Evolutionary conservation across 2,113 vertebrate species (phyloP), one percentile per base, ranked within the genome.

Genomic region (Pangasianodon hypophthalmus): DNA sequence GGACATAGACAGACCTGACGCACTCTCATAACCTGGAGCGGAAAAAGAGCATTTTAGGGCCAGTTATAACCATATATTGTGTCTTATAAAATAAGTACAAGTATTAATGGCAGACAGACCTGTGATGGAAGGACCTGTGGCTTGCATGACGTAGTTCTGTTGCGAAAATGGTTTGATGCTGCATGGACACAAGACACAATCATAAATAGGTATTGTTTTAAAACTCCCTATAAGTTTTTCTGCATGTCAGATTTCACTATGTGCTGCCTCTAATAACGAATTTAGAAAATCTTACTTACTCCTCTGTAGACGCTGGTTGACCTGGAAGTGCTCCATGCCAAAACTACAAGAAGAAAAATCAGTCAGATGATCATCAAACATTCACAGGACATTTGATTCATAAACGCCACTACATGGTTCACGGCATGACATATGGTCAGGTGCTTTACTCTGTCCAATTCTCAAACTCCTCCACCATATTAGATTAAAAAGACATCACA

Each of bases 111-210:
- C 58, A 82, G 81, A 94, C 94, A 93, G 94, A 98, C 98, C 97
- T 97, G 97, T 95, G 95, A 98, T 96, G 69, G 97, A 94, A 0
- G 96, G 95, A 93, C 94, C 95, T 71, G 95, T 92, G 46, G 97
- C 95, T 94, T 98, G 98, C 95, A 98, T 97, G 95, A 96, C 75
- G 87, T 98, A 98, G 95, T 95, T 94, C 94, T 97, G 97, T 92
- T 97, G 97, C 93, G 97, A 97, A 95, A 98, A 99, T 92, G 98
- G 98, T 95, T 99, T 99, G 97, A 98, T 97, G 52, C 98, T 99
- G 94, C 44, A 52, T 0, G 44, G 92, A 95, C 95, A 90, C 52
- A 85, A 94, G 91, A 37, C 37, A 37, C 1, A 94, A 90, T 90
- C 86, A 37, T 37, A 37, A 37, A 93, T 85, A 93, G 86, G 91